Base-by-base conservation (phyloP, 2,113 vertebrate species). In the Ictidomys tridecemlineatus region DNA sequence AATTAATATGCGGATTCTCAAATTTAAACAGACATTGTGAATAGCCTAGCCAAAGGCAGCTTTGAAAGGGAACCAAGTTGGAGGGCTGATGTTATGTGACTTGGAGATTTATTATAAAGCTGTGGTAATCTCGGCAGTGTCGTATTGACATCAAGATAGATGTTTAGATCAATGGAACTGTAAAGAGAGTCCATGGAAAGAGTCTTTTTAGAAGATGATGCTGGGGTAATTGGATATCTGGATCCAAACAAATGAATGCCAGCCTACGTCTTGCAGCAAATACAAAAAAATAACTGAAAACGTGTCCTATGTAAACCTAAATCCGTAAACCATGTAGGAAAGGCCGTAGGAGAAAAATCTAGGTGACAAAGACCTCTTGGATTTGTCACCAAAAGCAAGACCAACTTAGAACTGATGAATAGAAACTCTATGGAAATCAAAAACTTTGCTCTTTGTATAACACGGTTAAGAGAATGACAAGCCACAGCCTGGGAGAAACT, bases 401-500 rank as follows among this genome's bases (percentile, higher is more conserved):
- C 20, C 18, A 20, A 39, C 34, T 67, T 65, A 76, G 80, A 80
- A 42, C 3, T 4, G 20, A 45, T 74, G 48, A n/a, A 24, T 84
- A 69, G n/a, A 95, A 95, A 88, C 8, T 70, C 93, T 22, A 45
- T 78, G 30, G 73, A 45, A 79, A 93, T 42, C 24, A n/a, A 93
- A 93, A 53, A 37, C 11, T 39, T 48, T 48, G 5, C 30, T 67
- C 34, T 85, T n/a, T 89, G 39, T 28, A 93, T 79, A 89, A 77
- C 14, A 34, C 28, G 18, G 4, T 79, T 51, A 84, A 69, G 56
- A 84, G 53, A 93, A 69, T 69, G 34, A 84, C 20, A 65, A 79
- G 34, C 12, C 6, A 84, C 14, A 88, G 56, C 65, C 20, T 63
- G 30, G n/a, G n/a, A 87, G 45, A 88, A 79, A 91, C 34, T 80